These are phyloP conservation scores for Rallus crepitans DNA, from an alignment of 2,797 vertebrate genomes.

Conservation along the genomic window DNA sequence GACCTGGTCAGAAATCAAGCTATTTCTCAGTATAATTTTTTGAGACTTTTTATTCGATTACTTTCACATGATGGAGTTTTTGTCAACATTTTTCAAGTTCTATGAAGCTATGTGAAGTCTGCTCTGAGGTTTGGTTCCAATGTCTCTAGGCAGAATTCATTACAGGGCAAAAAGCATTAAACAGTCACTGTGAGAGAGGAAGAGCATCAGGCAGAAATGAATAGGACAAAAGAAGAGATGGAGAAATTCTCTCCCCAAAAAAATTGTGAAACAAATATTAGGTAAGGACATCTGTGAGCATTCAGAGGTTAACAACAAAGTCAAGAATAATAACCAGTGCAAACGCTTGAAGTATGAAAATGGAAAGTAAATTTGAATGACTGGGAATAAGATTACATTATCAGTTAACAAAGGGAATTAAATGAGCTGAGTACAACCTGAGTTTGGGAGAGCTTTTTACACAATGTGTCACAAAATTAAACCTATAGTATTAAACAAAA, in stretches of 20 bases:
- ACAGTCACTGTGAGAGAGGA: neutral
- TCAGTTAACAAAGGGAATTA: neutral
- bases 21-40: neutral
- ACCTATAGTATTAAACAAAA: neutral
- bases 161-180: neutral
- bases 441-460: neutral
- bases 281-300: neutral
- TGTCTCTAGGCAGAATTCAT: neutral
- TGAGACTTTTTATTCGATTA: neutral
- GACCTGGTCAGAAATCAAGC: neutral
- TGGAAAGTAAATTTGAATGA: constrained; percentile 8
- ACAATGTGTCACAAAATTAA: neutral
- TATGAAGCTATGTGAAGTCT: neutral
- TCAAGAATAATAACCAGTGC: neutral
- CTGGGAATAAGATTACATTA: neutral
- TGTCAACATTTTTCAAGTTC: neutral
- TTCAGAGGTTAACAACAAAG: neutral
- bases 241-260: neutral
- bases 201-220: neutral
- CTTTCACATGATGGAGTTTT: neutral
- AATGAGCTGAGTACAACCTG: neutral
- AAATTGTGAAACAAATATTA: neutral
- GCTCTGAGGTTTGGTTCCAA: neutral
- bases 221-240: neutral
- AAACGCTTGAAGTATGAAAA: neutral